Evolutionary conservation across 2,888 invertebrate species (phyloP).

Genomic region (Lagria hirta): DNA sequence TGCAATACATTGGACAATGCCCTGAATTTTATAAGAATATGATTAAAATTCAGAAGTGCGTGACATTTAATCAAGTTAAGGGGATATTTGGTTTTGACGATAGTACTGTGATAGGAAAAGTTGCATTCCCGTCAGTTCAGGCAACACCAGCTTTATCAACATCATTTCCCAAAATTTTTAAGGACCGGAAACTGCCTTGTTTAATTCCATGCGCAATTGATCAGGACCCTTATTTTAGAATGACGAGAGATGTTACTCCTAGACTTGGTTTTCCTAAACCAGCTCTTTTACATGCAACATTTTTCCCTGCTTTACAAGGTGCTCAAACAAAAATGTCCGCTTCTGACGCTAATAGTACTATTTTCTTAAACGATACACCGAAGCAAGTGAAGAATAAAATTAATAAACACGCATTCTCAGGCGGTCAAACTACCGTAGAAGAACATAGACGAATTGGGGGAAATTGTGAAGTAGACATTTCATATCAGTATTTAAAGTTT

Average conservation of each 20-base stretch:
- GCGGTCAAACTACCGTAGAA: constrained; percentile 90
- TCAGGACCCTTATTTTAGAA: constrained; percentile 99
- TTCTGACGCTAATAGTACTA: constrained; percentile 89
- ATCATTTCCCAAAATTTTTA: constrained; percentile 90
- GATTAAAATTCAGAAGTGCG: constrained; percentile 87
- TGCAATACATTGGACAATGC: constrained; percentile 91
- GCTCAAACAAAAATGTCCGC: constrained; percentile 99
- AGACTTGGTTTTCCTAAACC: constrained; percentile 83
- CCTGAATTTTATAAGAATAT: constrained; percentile 93
- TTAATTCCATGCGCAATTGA: constrained; percentile 98
- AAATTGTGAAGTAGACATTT: constrained; percentile 94
- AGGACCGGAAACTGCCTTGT: constrained; percentile 73
- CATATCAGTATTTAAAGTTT: constrained; percentile 91
- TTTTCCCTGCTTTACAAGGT: constrained; percentile 78
- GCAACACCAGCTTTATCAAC: constrained; percentile 92
- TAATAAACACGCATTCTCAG: constrained; percentile 97
- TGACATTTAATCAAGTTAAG: constrained; percentile 97
- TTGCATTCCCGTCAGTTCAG: constrained; percentile 94
- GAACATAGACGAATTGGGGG: constrained; percentile 90
- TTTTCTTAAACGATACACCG: constrained; percentile 92
- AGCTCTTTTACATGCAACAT: constrained; percentile 75
- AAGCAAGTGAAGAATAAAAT: constrained; percentile 97
- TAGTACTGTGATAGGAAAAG: constrained; percentile 95
- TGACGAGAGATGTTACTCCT: constrained; percentile 98
- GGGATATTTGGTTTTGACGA: constrained; percentile 98